Base-by-base conservation (phyloP, 2,797 vertebrate species). In the Danio tinwini region DNA sequence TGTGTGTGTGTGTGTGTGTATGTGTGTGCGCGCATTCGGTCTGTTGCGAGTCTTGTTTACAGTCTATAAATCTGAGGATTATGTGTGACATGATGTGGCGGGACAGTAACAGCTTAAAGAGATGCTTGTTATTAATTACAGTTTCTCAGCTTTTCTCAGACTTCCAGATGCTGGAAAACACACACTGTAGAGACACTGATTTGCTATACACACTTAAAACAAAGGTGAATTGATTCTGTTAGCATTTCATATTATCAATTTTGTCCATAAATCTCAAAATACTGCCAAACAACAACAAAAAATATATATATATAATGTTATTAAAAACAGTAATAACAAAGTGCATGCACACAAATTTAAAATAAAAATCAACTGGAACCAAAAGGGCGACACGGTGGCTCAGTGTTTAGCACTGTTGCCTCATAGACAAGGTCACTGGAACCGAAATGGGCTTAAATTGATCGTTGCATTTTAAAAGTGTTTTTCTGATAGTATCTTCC, bases 51-150 rank as follows among this genome's bases (percentile, higher is more conserved):
- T 47, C 52, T 39, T 68, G 52, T 67, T 76, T 58, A 76, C 42
- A 49, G 16, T 11, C 42, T 7, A 14, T 76, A 58, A 68, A 76
- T 68, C 40, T 6, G 19, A 4, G 0, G 14, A 9, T 17, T 37
- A 37, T 73, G 14, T 9, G 10, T 0, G 50, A 53, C 16, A 6
- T 45, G 52, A 76, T 64, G 59, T 11, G 17, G 59, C 8, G 45
- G 72, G 47, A 76, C 63, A 39, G 74, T 47, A 47, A 67, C 50
- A 17, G 50, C 62, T 76, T 52, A 4, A 74, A 5, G 44, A 39
- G 50, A 55, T 14, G 4, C 47, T 52, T 4, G 14, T 69, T 17
- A 69, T 50, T 47, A 39, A 39, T 52, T 6, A 69, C 49, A 37
- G 0, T 50, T 50, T 47, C 64, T 49, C 19, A n/a, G 37, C 29